Evolutionary conservation across 2,888 invertebrate genomes (phyloP).

Genomic region (Nudaria mundana): DNA sequence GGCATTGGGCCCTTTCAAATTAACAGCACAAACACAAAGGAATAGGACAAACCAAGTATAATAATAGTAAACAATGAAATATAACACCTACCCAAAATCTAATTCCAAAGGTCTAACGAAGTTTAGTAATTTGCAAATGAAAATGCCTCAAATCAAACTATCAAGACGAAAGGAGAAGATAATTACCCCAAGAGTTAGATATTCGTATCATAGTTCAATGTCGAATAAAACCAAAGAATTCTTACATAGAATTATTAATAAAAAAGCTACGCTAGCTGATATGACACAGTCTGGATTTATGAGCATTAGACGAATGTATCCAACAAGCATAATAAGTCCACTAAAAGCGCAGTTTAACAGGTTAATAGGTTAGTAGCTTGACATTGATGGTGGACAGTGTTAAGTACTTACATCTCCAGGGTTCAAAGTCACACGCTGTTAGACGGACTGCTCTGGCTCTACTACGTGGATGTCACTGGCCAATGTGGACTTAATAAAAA

Average conservation of each 20-base stretch:
- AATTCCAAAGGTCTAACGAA: neutral
- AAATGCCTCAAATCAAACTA: neutral
- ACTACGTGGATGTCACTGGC: no score
- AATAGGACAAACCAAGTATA: no score
- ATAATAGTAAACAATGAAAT: no score
- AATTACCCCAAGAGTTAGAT: neutral
- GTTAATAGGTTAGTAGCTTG: slow-evolving; percentile 35
- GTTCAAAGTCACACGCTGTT: no score
- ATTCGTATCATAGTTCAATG: slow-evolving; percentile 24
- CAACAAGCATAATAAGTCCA: slow-evolving; percentile 38
- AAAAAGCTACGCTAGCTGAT: slow-evolving; percentile 45
- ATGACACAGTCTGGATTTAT: slow-evolving; percentile 57
- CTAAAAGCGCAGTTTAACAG: slow-evolving; percentile 37
- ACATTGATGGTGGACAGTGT: no score
- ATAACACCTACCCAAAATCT: no score
- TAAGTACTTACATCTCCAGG: no score
- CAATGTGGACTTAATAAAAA: no score
- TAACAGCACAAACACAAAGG: no score
- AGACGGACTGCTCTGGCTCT: no score
- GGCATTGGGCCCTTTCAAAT: no score
- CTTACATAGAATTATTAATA: slow-evolving; percentile 51
- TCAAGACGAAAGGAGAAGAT: slow-evolving; percentile 4
- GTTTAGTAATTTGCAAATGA: neutral
- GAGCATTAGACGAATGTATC: slow-evolving; percentile 38
- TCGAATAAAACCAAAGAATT: slow-evolving; percentile 43